Conservation (phyloP, 2,888 invertebrate species). For the Calephelis perditalis region DNA sequence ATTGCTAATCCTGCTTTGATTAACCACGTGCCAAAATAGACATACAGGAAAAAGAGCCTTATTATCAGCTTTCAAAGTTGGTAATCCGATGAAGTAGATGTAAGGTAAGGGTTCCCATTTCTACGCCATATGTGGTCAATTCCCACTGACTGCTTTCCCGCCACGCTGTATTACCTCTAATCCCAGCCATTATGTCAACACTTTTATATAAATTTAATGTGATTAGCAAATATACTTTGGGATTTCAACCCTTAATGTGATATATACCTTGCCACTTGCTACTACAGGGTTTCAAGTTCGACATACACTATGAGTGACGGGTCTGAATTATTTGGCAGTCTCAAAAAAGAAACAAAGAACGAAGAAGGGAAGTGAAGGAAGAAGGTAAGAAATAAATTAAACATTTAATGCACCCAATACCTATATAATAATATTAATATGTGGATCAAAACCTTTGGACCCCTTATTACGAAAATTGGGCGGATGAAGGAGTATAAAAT, state of each 20-base stretch:
- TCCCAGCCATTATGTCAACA: constrained; percentile 60
- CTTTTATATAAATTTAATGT: constrained; percentile 52
- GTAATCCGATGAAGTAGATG: not conserved
- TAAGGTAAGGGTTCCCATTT: constrained; percentile 28
- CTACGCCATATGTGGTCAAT: constrained; percentile 68
- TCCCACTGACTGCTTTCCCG: constrained; percentile 43
- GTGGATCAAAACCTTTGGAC: too few species aligned
- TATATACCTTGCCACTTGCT: not conserved
- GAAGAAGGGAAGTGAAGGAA: too few species aligned
- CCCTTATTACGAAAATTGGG: too few species aligned
- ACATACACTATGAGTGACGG: too few species aligned
- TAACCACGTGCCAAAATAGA: not conserved
- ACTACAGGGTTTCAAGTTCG: too few species aligned
- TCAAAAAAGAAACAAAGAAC: too few species aligned
- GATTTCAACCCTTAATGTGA: constrained; percentile 1
- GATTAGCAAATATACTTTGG: constrained; percentile 23
- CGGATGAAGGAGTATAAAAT: too few species aligned
- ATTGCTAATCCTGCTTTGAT: constrained; percentile 11
- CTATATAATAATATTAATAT: too few species aligned
- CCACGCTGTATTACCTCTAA: constrained; percentile 61
- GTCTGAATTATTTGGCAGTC: too few species aligned
- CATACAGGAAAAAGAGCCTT: not conserved
- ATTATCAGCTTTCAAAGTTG: not conserved
- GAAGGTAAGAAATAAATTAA: too few species aligned
- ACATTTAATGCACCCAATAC: too few species aligned